These are phyloP conservation scores for Amia ocellicauda DNA, from an alignment of 2,113 vertebrate genomes.

Conservation along the genomic window DNA sequence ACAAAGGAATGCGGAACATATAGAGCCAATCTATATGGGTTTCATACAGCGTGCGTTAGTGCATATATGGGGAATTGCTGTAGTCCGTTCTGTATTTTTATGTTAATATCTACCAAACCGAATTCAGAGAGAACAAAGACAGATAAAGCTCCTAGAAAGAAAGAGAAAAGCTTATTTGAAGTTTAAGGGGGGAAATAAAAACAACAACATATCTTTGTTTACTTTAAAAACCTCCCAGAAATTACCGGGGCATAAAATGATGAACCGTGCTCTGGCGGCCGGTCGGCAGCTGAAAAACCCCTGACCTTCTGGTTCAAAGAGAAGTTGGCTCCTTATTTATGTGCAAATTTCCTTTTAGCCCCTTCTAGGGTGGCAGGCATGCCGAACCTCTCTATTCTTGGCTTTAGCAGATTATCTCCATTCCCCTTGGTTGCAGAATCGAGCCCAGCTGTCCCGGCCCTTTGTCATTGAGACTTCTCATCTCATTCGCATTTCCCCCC, in stretches of 20 bases:
- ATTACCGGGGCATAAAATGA: conserved; percentile 36
- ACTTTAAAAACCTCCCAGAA: conserved; percentile 30
- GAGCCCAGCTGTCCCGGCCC: conserved; percentile 79
- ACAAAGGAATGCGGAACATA: not conserved
- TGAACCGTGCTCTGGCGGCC: conserved; percentile 41
- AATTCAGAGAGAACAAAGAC: conserved; percentile 41
- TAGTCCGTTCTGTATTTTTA: conserved; percentile 1
- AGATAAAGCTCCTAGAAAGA: conserved; percentile 32
- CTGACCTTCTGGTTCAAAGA: conserved; percentile 74
- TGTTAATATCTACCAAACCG: conserved; percentile 27
- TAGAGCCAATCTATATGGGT: not conserved
- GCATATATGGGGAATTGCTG: too few relatives aligned
- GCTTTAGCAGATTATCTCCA: conserved; percentile 87
- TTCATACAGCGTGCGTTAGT: not conserved
- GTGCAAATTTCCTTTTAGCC: conserved; percentile 78
- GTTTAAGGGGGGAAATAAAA: conserved; percentile 36
- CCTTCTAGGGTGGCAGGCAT: conserved; percentile 74
- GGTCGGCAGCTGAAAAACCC: conserved; percentile 35
- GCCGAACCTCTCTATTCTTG: conserved; percentile 66
- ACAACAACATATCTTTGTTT: conserved; percentile 53
- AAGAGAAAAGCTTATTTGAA: conserved; percentile 36
- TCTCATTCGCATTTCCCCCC: conserved; percentile 58
- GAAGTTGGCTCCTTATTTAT: conserved; percentile 80
- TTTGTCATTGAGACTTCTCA: conserved; percentile 82
- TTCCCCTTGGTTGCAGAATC: conserved; percentile 71